Base-by-base conservation (phyloP, 1,140 invertebrate genomes). In the Antheraea pernyi region DNA sequence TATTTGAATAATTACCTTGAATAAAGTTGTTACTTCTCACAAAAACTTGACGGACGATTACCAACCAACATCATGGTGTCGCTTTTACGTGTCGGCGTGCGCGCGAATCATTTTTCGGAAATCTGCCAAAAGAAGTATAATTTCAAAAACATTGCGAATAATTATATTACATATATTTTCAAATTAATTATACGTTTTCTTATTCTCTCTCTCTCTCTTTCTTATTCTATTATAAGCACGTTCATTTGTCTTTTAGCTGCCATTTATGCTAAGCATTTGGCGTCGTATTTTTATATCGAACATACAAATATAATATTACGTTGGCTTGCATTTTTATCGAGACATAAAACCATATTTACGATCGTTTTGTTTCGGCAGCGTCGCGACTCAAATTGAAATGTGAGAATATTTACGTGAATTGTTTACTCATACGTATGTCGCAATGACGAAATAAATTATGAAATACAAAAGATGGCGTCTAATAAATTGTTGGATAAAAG, bases 301-400 rank as follows among this genome's bases (percentile, higher is more conserved):
- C 11, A 16, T 16, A 30, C 22, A 30, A 30, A 30, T 30, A 30
- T 30, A 30, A 53, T 53, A 16, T 16, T 53, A 11, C 16, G 46
- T 53, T 53, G 46, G 13, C 11, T 53, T 30, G 13, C 46, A 53
- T 6, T 53, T 53, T 53, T 53, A 53, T 53, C 46, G 11, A 11
- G 46, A 53, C 46, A 53, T 53, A 53, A 53, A 53, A 53, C 46
- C 46, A 16, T 53, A 53, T 53, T 53, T 53, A 53, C 46, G 46
- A 16, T 53, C 46, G 46, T 53, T 53, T 53, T 53, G 46, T 53
- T 53, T 53, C 46, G 46, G 46, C 46, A 53, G 11, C 46, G 5
- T 53, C 16, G 46, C 46, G 13, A 53, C 46, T 53, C 9, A 53
- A 53, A 53, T 53, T 53, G 46, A 53, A 53, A 53, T 53, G 46